Evolutionary conservation across 1,140 invertebrate genomes (phyloP), one percentile per base, ranked within the genome.

Genomic region (Bombus affinis): DNA sequence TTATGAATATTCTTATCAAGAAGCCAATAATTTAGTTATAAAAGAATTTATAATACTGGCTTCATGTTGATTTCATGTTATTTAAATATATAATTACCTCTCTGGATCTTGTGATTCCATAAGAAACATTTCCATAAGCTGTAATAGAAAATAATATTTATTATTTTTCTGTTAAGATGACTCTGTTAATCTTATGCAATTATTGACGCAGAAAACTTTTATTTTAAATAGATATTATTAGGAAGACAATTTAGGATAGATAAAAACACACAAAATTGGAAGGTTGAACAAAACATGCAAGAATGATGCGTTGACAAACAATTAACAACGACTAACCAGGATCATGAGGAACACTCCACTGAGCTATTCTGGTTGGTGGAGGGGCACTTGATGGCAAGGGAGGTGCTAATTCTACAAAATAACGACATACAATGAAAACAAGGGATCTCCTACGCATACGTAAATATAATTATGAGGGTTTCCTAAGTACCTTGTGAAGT

Each of bases 381-480:
- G 94, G 94, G 81, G 94, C 94, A 89, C 91, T 95, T 80, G 93
- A 93, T 90, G 95, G 95, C 92, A 95, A 90, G 78, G 95, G 95
- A 90, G 95, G 95, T 87, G 93, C 94, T 94, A 95, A 91, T 93
- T 95, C 95, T 95, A 93, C 75, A 93, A 95, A 94, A 93, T 80
- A 84, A 90, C 82, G 70, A 89, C 71, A 66, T 79, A 22, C 47
- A 47, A 88, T 66, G 39, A 74, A 78, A 39, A 35, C 32, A 37
- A 42, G 42, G 80, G 72, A 83, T 87, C 15, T 59, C 32, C 73
- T 77, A 77, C 44, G 53, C 37, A 47, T 53, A 80, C 35, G 78
- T 22, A 76, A 44, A 47, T 65, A 2, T 32, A 5, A 79, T 62
- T 10, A 75, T 28, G 62, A 32, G 0, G 3, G n/a, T 35, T 47